Evolutionary conservation across 1,140 invertebrate genomes (phyloP), one percentile per base, ranked within the genome.

Genomic region (Pinna nobilis): DNA sequence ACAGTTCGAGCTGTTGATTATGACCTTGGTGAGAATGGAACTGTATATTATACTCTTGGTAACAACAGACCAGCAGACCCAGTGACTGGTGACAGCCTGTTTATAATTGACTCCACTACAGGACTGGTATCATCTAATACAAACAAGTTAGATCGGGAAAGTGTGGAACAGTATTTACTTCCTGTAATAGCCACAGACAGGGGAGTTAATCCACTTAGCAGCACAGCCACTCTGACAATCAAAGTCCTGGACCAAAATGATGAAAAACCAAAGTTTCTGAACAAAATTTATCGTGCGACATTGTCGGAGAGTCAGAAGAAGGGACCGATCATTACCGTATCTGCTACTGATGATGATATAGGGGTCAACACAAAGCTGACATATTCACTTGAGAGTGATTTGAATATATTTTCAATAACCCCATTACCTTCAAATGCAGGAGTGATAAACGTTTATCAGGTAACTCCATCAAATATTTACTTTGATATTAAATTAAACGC

Each of bases 1-100:
- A 96, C 95, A 33, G 97, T 98, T 90, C 91, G 95, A 81, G 96
- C 97, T 5, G 96, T 96, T 90, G 96, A 97, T 90, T 68, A 51
- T 20, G 84, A 86, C 70, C 66, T 70, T 15, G 83, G 82, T 18
- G 49, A 71, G 20, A 86, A 84, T 63, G 80, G 84, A 0, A 78
- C 76, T 2, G 82, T 85, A 7, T 60, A 77, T 13, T 84, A 83
- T 30, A 77, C 77, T 44, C 72, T 79, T 23, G 63, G 73, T 20
- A 65, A 72, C 30, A 76, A 81, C 65, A 65, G 75, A 35, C 70
- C 77, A 23, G 74, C 76, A 7, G 67, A 71, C 39, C 67, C 70
- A 4, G 35, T 49, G 1, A 80, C 65, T 15, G 68, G 66, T 2
- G 71, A 70, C 20, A 63, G 39, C n/a, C 57, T 80, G 15, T 81